These are phyloP conservation scores for Sussaba pulchella DNA, from an alignment of 2,888 invertebrate genomes.

Conservation along the genomic window DNA sequence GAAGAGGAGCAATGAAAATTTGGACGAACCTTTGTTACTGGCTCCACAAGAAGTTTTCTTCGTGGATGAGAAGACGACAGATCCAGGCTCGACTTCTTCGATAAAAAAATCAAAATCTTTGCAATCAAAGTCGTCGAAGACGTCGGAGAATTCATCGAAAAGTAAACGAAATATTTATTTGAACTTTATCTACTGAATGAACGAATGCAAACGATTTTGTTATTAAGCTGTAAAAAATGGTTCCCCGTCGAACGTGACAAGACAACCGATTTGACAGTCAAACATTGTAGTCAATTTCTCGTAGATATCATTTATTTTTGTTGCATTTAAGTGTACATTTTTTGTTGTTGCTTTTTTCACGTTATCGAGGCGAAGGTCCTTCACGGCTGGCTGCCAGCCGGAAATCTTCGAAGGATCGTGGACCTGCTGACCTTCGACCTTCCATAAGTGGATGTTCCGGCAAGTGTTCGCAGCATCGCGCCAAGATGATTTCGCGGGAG, in stretches of 20 bases:
- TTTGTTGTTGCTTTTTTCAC: neutral
- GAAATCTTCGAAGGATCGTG: slow-evolving; percentile 31
- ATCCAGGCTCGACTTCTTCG: slow-evolving; percentile 1
- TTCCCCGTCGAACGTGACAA: no score
- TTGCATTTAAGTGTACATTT: neutral
- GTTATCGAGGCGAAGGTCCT: slow-evolving; percentile 16
- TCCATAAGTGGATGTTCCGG: slow-evolving; percentile 57
- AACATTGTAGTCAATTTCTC: no score
- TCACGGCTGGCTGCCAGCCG: slow-evolving; percentile 42
- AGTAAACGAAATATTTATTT: slow-evolving; percentile 1
- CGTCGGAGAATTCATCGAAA: neutral
- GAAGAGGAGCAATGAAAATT: slow-evolving; percentile 26
- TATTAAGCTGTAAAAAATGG: no score
- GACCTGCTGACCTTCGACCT: slow-evolving; percentile 54
- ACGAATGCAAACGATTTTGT: neutral
- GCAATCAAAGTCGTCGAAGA: slow-evolving; percentile 14
- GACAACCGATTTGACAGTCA: no score
- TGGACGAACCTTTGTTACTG: slow-evolving; percentile 43
- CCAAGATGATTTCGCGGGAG: slow-evolving; percentile 39
- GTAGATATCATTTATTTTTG: neutral
- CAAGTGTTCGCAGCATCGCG: slow-evolving; percentile 53
- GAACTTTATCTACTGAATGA: neutral
- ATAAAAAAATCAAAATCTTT: slow-evolving; percentile 2
- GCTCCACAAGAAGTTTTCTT: slow-evolving; percentile 47
- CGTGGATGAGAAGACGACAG: slow-evolving; percentile 27